Conservation (phyloP, 2,113 vertebrate genomes). For the Dicrurus megarhynchus region DNA sequence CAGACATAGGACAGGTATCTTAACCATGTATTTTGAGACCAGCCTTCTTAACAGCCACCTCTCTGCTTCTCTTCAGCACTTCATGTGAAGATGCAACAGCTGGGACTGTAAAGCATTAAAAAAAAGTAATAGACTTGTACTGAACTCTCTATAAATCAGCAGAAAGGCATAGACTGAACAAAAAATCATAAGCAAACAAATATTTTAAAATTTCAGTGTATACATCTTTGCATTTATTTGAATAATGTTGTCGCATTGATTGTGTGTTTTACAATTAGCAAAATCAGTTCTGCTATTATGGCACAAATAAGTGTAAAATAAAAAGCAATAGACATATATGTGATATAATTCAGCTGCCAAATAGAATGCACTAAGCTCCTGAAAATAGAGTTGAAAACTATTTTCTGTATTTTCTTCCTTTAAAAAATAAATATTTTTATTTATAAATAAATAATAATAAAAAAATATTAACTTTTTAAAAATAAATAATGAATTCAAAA, state of each 20-base stretch:
- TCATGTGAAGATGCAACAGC: background rate
- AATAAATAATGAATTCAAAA: background rate
- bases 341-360: background rate
- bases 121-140: background rate
- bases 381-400: background rate
- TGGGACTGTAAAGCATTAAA: background rate
- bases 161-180: background rate
- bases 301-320: background rate
- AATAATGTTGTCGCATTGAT: background rate
- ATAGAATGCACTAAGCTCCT: background rate
- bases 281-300: background rate
- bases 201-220: background rate
- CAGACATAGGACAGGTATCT: background rate
- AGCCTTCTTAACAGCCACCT: background rate
- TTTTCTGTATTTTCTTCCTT: background rate
- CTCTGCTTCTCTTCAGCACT: background rate
- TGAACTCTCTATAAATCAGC: background rate
- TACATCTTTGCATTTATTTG: background rate
- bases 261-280: background rate
- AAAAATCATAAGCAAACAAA: background rate
- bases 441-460: background rate
- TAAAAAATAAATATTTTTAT: background rate
- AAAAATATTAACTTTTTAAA: background rate
- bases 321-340: background rate
- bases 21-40: background rate